Evolutionary conservation across 2,797 vertebrate genomes (phyloP).

Genomic region (Triplophysa bombifrons): DNA sequence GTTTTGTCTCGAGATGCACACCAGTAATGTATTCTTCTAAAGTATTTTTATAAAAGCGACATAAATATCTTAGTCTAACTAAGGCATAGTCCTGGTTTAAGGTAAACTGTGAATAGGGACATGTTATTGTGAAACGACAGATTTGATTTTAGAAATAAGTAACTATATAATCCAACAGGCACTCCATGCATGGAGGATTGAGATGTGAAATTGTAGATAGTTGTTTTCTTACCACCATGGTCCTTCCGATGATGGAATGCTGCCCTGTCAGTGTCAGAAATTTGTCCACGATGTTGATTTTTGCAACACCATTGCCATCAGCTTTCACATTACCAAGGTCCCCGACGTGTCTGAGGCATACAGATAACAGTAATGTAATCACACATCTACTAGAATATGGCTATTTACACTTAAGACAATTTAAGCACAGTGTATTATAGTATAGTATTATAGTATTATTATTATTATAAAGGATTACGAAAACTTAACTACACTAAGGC

Average conservation of each 20-base stretch:
- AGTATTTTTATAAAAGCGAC: no score
- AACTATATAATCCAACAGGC: no score
- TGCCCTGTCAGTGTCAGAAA: conserved; percentile 68
- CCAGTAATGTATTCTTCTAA: no score
- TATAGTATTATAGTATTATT: no score
- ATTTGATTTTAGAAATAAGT: no score
- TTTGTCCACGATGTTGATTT: conserved; percentile 71
- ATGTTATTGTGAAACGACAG: no score
- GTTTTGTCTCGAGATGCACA: no score
- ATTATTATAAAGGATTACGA: no score
- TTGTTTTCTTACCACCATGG: conserved; percentile 79
- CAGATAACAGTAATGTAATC: neutral
- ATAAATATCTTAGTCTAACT: no score
- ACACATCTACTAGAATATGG: neutral
- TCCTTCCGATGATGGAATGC: conserved; percentile 78
- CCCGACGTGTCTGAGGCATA: conserved; percentile 74
- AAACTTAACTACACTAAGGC: neutral
- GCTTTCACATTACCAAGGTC: conserved; percentile 81
- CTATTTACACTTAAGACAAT: neutral
- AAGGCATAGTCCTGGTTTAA: no score
- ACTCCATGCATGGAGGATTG: neutral
- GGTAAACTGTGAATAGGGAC: no score
- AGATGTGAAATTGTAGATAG: neutral
- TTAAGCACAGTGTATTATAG: neutral
- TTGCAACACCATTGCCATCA: conserved; percentile 63